These are phyloP conservation scores for Phenganax marumi DNA, from an alignment of 92 coral and sea anemone genomes.

Conservation along the genomic window DNA sequence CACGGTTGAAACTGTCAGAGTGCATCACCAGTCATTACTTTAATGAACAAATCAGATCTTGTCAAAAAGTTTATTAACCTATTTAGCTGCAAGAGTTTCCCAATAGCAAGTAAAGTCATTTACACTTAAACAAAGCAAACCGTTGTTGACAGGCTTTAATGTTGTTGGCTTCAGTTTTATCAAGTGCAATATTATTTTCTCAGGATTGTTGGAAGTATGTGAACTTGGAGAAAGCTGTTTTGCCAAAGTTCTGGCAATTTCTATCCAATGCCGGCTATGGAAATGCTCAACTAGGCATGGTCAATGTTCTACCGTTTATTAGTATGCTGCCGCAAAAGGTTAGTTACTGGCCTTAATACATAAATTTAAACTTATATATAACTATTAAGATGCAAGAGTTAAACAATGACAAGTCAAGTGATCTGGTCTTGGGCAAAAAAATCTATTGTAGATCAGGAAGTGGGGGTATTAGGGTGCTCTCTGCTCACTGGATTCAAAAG, in stretches of 20 bases:
- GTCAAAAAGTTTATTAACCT: no score
- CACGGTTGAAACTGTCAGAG: no score
- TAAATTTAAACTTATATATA: not conserved
- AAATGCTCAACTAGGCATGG: slow-evolving; percentile 67
- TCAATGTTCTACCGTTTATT: slow-evolving; percentile 81
- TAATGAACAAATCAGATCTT: no score
- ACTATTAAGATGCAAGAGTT: not conserved
- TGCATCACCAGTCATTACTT: no score
- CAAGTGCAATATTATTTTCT: not conserved
- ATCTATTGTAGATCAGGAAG: no score
- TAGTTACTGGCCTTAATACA: not conserved
- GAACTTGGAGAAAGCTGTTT: slow-evolving; percentile 82
- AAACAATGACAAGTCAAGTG: no score
- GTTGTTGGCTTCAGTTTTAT: not conserved
- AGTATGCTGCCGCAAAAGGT: slow-evolving; percentile 87
- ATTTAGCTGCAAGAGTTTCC: no score
- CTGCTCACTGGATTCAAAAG: no score
- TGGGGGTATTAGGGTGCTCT: no score
- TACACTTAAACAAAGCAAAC: no score
- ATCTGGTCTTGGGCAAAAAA: no score
- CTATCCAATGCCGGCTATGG: slow-evolving; percentile 84
- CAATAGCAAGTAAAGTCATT: no score
- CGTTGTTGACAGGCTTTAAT: not conserved
- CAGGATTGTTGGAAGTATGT: slow-evolving; percentile 96
- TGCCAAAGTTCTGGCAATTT: slow-evolving; percentile 91